Base-by-base conservation (phyloP, 2,797 vertebrate species). In the Protonibea diacanthus region DNA sequence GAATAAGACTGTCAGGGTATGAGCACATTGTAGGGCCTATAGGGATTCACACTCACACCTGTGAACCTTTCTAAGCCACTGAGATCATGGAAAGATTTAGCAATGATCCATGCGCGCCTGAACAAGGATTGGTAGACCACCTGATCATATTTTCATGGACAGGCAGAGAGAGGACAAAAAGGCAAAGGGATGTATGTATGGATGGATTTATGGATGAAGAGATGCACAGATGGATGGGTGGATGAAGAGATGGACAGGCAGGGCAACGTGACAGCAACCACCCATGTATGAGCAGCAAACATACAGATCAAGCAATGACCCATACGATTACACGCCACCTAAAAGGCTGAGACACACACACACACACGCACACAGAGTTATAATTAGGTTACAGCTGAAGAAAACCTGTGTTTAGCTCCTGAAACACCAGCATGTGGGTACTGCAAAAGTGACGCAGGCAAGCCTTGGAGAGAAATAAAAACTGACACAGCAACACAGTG, bases 331-430 rank as follows among this genome's bases (percentile, higher is more conserved):
- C 60, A 69, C 25, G 21, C 15, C 61, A 82, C 52, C 74, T 47
- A 74, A 56, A 72, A 40, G 49, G 6, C 65, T 59, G 47, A 59
- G 23, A 72, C 4, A 74, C 55, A 71, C 29, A 68, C 18, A 1
- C 10, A 55, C 21, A 40, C 55, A 38, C 21, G 9, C 15, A 51
- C 14, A 48, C 10, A 61, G 14, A 66, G 52, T 27, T 27, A 27
- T 78, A 85, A 81, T 72, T 80, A 83, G 80, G 61, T 63, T 67
- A 64, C 76, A 76, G 78, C 78, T 74, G 68, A 75, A 74, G 65
- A 82, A 75, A 86, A 78, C 51, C 69, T 65, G 64, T 59, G 70
- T 80, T 84, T 70, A 85, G 82, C 87, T 82, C 82, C 86, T 89
- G 57, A 89, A 81, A 79, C 60, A 78, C 40, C 76, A 83, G 77